These are phyloP conservation scores for Saimiri boliviensis DNA, from an alignment of 2,113 vertebrate genomes.

Conservation along the genomic window DNA sequence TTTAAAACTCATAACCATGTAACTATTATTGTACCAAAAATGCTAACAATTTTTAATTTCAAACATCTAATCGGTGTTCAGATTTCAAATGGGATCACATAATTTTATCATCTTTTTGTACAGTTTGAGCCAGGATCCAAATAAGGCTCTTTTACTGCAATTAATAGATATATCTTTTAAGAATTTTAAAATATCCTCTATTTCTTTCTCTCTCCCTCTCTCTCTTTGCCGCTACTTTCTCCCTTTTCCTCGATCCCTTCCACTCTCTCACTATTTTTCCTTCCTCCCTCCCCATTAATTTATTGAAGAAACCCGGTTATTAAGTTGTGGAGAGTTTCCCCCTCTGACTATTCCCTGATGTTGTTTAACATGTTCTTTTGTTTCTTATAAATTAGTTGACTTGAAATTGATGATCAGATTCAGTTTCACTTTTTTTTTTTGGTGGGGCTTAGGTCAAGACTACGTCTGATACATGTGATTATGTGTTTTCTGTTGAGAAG, in stretches of 20 bases:
- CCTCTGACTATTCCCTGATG: not conserved
- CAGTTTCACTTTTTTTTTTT: not conserved
- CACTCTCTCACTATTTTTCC: not conserved
- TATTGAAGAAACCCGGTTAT: not conserved
- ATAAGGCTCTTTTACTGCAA: not conserved
- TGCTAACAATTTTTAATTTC: not conserved
- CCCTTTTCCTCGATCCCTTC: too few species aligned
- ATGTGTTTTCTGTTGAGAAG: not conserved
- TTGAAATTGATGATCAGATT: not conserved
- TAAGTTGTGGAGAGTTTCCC: not conserved
- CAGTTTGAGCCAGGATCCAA: not conserved
- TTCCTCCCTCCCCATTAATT: not conserved
- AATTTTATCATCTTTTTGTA: not conserved
- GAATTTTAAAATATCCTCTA: not conserved
- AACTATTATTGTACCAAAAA: not conserved
- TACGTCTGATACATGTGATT: not conserved
- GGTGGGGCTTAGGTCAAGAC: not conserved
- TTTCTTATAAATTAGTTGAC: not conserved
- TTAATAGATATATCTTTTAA: not conserved
- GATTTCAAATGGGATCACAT: not conserved
- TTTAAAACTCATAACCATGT: not conserved
- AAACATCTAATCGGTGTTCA: not conserved
- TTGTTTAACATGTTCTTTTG: not conserved
- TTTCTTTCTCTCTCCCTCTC: not conserved
- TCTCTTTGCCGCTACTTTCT: accelerated